phyloP scores from a whole-genome alignment of 1,140 invertebrate species.

The Lasaia peninsularis region DNA sequence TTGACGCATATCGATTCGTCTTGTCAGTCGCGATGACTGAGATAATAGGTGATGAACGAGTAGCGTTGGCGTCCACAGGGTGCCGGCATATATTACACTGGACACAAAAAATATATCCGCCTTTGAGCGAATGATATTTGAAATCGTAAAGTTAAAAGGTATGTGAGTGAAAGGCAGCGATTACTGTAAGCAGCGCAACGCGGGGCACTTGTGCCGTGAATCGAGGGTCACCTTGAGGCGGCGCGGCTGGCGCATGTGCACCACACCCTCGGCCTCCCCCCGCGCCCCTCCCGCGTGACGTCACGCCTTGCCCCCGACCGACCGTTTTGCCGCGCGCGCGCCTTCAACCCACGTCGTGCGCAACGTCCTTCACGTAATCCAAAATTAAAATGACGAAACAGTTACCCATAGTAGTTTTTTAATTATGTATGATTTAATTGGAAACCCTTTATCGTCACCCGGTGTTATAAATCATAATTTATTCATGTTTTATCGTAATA shows the following conservation, averaged over 20 bases:
- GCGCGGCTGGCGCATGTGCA: slow-evolving; percentile 65
- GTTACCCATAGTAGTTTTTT: neutral
- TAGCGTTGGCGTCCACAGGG: slow-evolving; percentile 70
- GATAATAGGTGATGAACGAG: slow-evolving; percentile 72
- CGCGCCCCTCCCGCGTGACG: slow-evolving; percentile 41
- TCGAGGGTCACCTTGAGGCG: slow-evolving; percentile 68
- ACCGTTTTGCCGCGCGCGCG: slow-evolving; percentile 5
- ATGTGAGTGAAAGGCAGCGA: slow-evolving; percentile 65
- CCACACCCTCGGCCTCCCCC: slow-evolving; percentile 60
- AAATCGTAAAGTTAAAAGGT: slow-evolving; percentile 38
- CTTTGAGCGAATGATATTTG: slow-evolving; percentile 49
- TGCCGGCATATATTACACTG: slow-evolving; percentile 66
- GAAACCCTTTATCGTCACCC: too few relatives aligned
- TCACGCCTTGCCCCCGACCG: slow-evolving; percentile 44
- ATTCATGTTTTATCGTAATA: too few relatives aligned
- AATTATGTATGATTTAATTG: too few relatives aligned
- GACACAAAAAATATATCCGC: slow-evolving; percentile 54
- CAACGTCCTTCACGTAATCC: slow-evolving; percentile 41
- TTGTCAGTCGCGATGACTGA: slow-evolving; percentile 65
- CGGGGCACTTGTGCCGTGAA: slow-evolving; percentile 47
- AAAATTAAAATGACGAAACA: slow-evolving; percentile 39
- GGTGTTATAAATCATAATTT: too few relatives aligned
- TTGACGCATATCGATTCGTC: slow-evolving; percentile 74
- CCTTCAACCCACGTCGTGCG: slow-evolving; percentile 3
- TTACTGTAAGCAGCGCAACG: slow-evolving; percentile 42